phyloP scores from a whole-genome alignment of 53 echinoderm and acorn worm species.

The Astropecten irregularis region DNA sequence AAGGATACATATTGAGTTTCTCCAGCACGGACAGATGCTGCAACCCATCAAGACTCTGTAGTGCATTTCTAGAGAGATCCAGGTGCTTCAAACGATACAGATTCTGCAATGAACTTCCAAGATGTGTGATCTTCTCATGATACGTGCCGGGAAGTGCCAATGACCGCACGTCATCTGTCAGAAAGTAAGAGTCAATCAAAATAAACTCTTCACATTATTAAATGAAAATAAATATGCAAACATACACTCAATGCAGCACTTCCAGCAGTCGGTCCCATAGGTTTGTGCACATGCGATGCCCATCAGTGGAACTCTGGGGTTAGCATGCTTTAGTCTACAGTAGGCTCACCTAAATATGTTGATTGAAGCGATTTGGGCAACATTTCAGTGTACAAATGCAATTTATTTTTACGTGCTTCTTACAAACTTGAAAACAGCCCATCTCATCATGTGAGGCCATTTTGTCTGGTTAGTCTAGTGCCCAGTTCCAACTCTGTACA shows the following conservation, averaged over 20 bases:
- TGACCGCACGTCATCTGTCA: conserved; percentile 93
- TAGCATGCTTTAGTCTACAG: too few relatives aligned
- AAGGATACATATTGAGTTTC: conserved; percentile 98
- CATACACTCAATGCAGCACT: not conserved
- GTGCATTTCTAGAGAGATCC: conserved; percentile 89
- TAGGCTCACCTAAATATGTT: too few relatives aligned
- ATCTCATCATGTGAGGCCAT: too few relatives aligned
- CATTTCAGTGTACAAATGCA: too few relatives aligned
- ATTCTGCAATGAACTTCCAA: conserved; percentile 82
- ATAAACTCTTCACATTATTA: not conserved
- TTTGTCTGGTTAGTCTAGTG: too few relatives aligned
- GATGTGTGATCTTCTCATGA: conserved; percentile 88
- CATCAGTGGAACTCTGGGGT: too few relatives aligned
- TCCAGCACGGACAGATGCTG: conserved; percentile 79
- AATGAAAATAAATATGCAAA: not conserved
- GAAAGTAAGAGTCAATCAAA: too few relatives aligned
- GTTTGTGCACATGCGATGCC: too few relatives aligned
- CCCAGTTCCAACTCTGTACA: too few relatives aligned
- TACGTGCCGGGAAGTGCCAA: conserved; percentile 91
- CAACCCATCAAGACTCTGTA: conserved; percentile 83
- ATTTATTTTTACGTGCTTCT: too few relatives aligned
- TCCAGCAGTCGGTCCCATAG: not conserved
- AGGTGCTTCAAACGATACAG: conserved; percentile 82
- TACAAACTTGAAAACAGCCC: too few relatives aligned
- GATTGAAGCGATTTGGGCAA: too few relatives aligned